A percentile compares a stretch with the other conserved stretches of the same genome.
Conservation (phyloP, 2,797 vertebrate species). For the Acipenser transmontanus region DNA sequence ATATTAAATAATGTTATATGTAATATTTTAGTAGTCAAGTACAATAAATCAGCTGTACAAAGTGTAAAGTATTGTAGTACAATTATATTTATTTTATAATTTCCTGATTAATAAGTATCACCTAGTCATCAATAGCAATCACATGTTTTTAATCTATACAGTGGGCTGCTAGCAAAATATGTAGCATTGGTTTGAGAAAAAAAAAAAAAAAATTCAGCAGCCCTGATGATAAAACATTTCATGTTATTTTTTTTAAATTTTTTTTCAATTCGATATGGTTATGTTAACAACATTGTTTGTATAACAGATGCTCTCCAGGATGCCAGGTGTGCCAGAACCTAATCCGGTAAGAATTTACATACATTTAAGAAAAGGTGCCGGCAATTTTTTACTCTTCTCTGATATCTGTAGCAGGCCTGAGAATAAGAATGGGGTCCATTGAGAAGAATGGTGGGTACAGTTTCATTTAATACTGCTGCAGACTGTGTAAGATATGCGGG, state of each 20-base stretch:
- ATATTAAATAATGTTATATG: too few species aligned
- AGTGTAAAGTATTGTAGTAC: too few species aligned
- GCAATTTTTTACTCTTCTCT: not conserved
- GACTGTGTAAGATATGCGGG: not conserved
- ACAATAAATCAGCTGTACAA: too few species aligned
- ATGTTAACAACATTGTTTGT: slow-evolving; percentile 33
- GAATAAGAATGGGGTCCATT: not conserved
- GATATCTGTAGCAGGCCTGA: not conserved
- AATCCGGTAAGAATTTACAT: slow-evolving; percentile 69
- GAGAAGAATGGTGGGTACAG: not conserved
- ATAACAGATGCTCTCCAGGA: slow-evolving; percentile 74
- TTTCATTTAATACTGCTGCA: slow-evolving; percentile 1
- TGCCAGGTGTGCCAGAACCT: slow-evolving; percentile 91
- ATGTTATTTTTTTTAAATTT: not conserved
- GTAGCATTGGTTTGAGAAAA: too few species aligned
- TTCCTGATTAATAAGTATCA: too few species aligned
- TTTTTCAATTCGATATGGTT: not conserved
- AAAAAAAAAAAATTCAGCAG: too few species aligned
- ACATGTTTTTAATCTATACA: too few species aligned
- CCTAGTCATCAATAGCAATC: too few species aligned
- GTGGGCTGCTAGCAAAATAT: too few species aligned
- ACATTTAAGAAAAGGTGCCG: not conserved
- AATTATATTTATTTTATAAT: too few species aligned
- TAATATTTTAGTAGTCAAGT: too few species aligned
- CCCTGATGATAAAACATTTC: too few species aligned